phyloP scores from a whole-genome alignment of 2,888 invertebrate genomes.

The Ptychoptera contaminata region DNA sequence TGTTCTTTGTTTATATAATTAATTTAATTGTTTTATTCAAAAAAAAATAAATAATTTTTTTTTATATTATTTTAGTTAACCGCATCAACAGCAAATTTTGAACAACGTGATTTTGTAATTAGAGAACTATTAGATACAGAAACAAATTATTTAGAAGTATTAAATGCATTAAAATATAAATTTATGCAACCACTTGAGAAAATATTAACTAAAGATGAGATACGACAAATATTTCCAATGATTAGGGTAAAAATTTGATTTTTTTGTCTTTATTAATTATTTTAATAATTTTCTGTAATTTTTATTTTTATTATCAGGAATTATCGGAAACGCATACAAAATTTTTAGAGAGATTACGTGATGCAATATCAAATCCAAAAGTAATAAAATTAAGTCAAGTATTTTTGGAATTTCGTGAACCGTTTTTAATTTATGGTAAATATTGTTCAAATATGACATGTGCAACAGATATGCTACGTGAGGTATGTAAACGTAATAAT shows the following conservation, averaged over 20 bases:
- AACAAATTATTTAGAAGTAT: slow-evolving; percentile 87
- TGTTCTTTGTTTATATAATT: not conserved
- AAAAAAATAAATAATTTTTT: slow-evolving; percentile 6
- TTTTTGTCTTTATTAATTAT: slow-evolving; percentile 2
- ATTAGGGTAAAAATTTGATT: slow-evolving; percentile 72
- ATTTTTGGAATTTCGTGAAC: slow-evolving; percentile 80
- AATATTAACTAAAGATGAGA: slow-evolving; percentile 57
- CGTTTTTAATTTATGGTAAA: slow-evolving; percentile 84
- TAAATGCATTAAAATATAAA: slow-evolving; percentile 65
- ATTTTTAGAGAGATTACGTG: slow-evolving; percentile 64
- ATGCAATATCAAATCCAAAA: slow-evolving; percentile 47
- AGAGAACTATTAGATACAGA: slow-evolving; percentile 93
- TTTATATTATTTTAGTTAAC: slow-evolving; percentile 28
- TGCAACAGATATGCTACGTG: slow-evolving; percentile 68
- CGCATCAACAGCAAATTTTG: slow-evolving; percentile 43
- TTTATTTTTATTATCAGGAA: slow-evolving; percentile 38
- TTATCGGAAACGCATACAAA: slow-evolving; percentile 73
- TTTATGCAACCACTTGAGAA: slow-evolving; percentile 63
- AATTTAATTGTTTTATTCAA: not conserved
- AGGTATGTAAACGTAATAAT: slow-evolving; percentile 27
- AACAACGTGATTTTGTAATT: slow-evolving; percentile 86
- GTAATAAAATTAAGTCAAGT: slow-evolving; percentile 53
- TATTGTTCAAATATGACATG: slow-evolving; percentile 88
- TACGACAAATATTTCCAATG: slow-evolving; percentile 71
- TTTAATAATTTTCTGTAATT: not conserved